phyloP scores from a whole-genome alignment of 2,113 vertebrate genomes.

The Nothocercus julius region DNA sequence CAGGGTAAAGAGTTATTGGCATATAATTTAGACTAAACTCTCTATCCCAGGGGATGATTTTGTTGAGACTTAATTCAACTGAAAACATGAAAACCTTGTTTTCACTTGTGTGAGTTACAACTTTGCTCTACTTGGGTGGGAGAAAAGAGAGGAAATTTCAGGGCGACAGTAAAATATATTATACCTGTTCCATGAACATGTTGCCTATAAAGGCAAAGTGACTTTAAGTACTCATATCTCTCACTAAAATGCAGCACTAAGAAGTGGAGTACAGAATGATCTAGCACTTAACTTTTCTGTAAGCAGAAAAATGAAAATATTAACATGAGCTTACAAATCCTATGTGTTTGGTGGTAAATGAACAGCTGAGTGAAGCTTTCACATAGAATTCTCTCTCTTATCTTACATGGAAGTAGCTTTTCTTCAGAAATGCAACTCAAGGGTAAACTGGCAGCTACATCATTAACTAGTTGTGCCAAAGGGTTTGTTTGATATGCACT shows the following conservation, averaged over 20 bases:
- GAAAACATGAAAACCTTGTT: slow-evolving; percentile 23
- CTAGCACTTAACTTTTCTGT: neutral
- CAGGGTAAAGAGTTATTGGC: neutral
- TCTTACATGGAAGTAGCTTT: slow-evolving; percentile 39
- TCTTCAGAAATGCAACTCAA: slow-evolving; percentile 15
- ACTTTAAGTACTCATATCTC: neutral
- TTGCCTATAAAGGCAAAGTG: neutral
- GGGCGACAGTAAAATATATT: neutral
- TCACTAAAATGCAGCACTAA: neutral
- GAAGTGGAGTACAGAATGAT: neutral
- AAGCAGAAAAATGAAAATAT: neutral
- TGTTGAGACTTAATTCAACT: neutral
- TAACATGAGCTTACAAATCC: neutral
- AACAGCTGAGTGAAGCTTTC: slow-evolving; percentile 28
- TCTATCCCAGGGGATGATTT: neutral
- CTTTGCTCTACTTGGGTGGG: neutral
- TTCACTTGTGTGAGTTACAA: neutral
- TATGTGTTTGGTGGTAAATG: neutral
- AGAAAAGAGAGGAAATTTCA: neutral
- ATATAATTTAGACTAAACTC: neutral
- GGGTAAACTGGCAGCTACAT: slow-evolving; percentile 46
- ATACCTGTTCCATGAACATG: neutral
- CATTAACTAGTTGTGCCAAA: neutral
- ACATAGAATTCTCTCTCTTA: slow-evolving; percentile 7
- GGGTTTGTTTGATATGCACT: neutral